phyloP scores from a whole-genome alignment of 2,888 invertebrate species.

The Punctoribates punctum region DNA sequence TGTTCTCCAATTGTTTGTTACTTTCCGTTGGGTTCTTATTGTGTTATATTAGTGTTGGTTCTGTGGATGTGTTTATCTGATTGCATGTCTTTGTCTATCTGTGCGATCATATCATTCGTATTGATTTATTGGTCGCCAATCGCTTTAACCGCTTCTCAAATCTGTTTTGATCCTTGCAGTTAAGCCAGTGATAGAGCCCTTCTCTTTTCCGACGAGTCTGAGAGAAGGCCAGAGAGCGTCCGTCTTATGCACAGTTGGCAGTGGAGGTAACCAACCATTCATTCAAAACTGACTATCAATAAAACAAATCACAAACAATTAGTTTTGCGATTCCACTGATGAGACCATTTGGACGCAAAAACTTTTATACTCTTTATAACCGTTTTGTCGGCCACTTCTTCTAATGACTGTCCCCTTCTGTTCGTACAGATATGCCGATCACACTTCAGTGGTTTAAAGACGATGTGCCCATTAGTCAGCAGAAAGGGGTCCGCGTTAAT shows the following conservation, averaged over 20 bases:
- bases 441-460: constrained; percentile 54
- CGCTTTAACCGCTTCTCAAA: constrained; percentile 21
- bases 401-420: constrained; percentile 1
- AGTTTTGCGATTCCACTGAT: not conserved
- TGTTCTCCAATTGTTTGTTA: not conserved
- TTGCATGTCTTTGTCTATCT: not conserved
- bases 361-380: constrained; percentile 9
- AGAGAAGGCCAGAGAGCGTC: constrained; percentile 55
- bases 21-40: not conserved
- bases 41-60: not conserved
- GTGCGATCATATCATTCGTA: constrained; percentile 6
- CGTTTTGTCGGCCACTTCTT: constrained; percentile 45
- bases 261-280: constrained; percentile 48
- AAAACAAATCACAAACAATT: not conserved
- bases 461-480: constrained; percentile 42
- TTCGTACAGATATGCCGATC: constrained; percentile 49
- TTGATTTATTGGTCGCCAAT: constrained; percentile 21
- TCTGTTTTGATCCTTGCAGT: constrained; percentile 50
- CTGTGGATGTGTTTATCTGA: not conserved
- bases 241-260: constrained; percentile 54
- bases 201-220: constrained; percentile 52
- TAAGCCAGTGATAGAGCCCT: constrained; percentile 64
- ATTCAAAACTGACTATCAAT: not conserved
- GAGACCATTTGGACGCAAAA: not conserved
- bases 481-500: constrained; percentile 44